phyloP scores from a whole-genome alignment of 2,888 invertebrate species.

The Amphipoea lucens region DNA sequence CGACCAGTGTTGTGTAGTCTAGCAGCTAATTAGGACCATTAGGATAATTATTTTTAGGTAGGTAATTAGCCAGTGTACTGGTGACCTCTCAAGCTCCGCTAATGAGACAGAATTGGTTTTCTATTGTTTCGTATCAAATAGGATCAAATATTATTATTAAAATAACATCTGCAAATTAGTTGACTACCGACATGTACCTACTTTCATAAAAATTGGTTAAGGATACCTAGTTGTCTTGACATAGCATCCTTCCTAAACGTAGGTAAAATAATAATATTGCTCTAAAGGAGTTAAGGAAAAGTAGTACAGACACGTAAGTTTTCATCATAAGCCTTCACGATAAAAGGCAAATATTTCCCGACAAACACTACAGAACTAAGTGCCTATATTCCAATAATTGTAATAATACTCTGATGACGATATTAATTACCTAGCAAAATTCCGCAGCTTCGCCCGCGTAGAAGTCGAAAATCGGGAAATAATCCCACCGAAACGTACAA shows the following conservation, averaged over 20 bases:
- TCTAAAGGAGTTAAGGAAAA: not conserved
- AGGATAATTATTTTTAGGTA: constrained; percentile 1
- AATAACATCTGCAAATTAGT: not conserved
- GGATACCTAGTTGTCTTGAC: not conserved
- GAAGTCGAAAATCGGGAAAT: not conserved
- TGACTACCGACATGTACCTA: not conserved
- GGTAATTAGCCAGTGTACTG: not conserved
- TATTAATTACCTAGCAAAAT: not conserved
- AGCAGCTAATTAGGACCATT: constrained; percentile 11
- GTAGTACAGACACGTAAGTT: not conserved
- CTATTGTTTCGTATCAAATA: too few relatives aligned
- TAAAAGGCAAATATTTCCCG: constrained; percentile 1
- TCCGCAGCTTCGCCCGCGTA: not conserved
- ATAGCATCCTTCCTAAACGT: not conserved
- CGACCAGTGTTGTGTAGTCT: not conserved
- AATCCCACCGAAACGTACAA: not conserved
- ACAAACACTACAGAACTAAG: not conserved
- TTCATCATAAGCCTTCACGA: not conserved
- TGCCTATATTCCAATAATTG: not conserved
- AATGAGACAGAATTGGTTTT: too few relatives aligned
- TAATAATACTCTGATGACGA: not conserved
- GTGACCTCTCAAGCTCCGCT: too few relatives aligned
- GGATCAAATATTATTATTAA: not conserved
- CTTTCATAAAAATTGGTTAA: not conserved
- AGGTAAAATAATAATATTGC: not conserved